A percentile compares a stretch with the other conserved stretches of the same genome.
phyloP scores from a whole-genome alignment of 1,140 invertebrate genomes.

The Procambarus virginalis region DNA sequence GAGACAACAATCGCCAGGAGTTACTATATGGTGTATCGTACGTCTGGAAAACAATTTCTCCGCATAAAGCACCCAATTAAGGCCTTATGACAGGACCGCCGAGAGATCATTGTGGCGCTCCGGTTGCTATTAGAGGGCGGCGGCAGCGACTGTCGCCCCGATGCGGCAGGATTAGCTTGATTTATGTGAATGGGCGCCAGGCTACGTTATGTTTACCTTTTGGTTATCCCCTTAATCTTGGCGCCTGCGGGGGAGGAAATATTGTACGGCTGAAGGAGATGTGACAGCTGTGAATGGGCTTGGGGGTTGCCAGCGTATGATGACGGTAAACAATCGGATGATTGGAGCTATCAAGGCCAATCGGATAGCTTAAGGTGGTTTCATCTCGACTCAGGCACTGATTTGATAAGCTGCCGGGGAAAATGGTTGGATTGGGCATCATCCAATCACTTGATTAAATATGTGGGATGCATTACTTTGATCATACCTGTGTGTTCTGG shows the following conservation, averaged over 20 bases:
- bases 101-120: constrained; percentile 18
- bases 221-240: constrained; percentile 20
- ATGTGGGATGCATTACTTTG: too few species aligned
- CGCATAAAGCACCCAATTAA: background rate
- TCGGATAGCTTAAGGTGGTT: too few species aligned
- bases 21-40: background rate
- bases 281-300: constrained; percentile 1
- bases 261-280: background rate
- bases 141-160: constrained; percentile 11
- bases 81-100: constrained; percentile 27
- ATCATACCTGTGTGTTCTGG: too few species aligned
- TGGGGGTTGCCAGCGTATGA: too few species aligned
- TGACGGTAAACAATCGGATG: too few species aligned
- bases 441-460: too few species aligned
- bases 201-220: constrained; percentile 45
- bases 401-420: too few species aligned
- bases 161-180: constrained; percentile 40
- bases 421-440: too few species aligned
- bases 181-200: constrained; percentile 25
- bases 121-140: constrained; percentile 43
- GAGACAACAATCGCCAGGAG: background rate
- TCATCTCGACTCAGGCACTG: too few species aligned
- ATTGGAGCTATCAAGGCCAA: too few species aligned
- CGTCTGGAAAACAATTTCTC: constrained; percentile 3
- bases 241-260: background rate